Base-by-base conservation (phyloP, 1,140 invertebrate species). In the Conus ventricosus region DNA sequence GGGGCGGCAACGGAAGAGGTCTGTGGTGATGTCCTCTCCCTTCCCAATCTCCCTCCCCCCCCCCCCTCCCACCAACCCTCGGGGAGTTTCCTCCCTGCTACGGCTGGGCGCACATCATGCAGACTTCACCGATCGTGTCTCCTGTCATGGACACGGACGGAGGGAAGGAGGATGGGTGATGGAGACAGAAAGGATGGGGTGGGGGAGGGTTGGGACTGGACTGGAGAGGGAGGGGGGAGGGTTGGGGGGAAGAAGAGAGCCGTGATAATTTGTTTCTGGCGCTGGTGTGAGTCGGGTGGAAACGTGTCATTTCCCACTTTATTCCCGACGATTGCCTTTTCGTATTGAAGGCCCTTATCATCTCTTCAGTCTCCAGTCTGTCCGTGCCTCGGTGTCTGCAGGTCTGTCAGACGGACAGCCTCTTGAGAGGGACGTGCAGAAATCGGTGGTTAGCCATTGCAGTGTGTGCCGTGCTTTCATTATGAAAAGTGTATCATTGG, bases 301-400 rank as follows among this genome's bases (percentile, higher is more conserved):
- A 84, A 84, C 82, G 82, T 84, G 82, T 84, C 54, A 84, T 84
- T 67, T 60, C 25, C 76, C 76, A 27, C 76, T 51, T 27, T 17
- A 7, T 39, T 51, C 25, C 76, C 17, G 25, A 78, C 76, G 57
- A 60, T 60, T 8, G 57, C 57, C 76, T 51, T 11, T 15, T 60
- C 8, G 8, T 60, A 15, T 15, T 60, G 57, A 8, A 11, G 57
- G 8, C 15, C 8, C 57, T 60, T 60, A 60, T 60, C 57, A 15
- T 60, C 57, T 60, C 23, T 84, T 57, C 20, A n/a, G 55, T 84
- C 67, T 71, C 67, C 20, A 6, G 11, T 20, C 67, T 23, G 17
- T 71, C 67, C 20, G 17, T 71, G 11, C 55, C 54, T 85, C 85
- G 53, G 17, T 54, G 20, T 86, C 84, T 63, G n/a, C 71, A n/a